Conservation (phyloP, 2,113 vertebrate genomes). For the Poecile atricapillus region DNA sequence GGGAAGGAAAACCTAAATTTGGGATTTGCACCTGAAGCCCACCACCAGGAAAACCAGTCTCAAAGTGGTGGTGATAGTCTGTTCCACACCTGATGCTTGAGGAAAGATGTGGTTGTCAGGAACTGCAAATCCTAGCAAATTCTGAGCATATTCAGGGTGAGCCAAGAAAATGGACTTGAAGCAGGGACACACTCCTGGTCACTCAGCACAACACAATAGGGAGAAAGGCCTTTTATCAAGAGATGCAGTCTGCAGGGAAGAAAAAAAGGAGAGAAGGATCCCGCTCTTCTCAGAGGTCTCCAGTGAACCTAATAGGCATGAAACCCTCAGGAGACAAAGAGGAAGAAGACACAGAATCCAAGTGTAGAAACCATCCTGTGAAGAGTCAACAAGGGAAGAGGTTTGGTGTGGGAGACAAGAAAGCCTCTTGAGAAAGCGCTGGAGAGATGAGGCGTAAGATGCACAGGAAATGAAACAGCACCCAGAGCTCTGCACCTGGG, state of each 20-base stretch:
- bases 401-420: not conserved
- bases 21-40: not conserved
- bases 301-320: not conserved
- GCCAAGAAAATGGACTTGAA: not conserved
- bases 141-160: not conserved
- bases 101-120: not conserved
- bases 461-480: not conserved
- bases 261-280: not conserved
- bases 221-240: not conserved
- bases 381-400: not conserved
- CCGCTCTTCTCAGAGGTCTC: not conserved
- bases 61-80: not conserved
- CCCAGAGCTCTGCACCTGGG: not conserved
- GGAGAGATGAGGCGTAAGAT: accelerated
- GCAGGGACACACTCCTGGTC: not conserved
- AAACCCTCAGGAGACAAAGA: not conserved
- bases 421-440: not conserved
- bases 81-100: not conserved
- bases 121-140: not conserved
- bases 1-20: not conserved
- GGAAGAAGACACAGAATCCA: not conserved
- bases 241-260: not conserved
- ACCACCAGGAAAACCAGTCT: not conserved
- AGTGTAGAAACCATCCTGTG: not conserved
- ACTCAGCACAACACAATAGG: not conserved